Conservation (phyloP, 2,797 vertebrate species). For the Odontamblyopus lacepedii region DNA sequence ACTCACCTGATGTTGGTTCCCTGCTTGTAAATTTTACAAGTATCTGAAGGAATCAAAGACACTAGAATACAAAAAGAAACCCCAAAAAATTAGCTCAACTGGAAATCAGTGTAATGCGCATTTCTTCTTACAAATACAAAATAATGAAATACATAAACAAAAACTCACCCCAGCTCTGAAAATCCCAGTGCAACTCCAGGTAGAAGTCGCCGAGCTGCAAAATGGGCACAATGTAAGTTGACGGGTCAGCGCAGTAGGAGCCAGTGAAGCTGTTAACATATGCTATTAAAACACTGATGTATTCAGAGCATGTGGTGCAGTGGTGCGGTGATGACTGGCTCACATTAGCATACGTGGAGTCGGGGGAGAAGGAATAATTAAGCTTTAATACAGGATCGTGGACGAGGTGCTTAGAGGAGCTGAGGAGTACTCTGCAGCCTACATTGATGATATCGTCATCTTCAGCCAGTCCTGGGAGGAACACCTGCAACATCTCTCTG, state of each 20-base stretch:
- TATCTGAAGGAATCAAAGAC: constrained; percentile 94
- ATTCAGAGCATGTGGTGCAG: neutral
- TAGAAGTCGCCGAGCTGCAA: constrained; percentile 95
- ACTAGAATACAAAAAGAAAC: constrained; percentile 70
- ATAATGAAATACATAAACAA: neutral
- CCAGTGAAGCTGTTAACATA: constrained; percentile 11
- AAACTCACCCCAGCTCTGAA: constrained; percentile 97
- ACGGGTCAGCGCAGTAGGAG: neutral
- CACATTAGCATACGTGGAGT: constrained; percentile 6
- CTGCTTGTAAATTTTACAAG: constrained; percentile 98
- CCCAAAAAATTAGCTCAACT: neutral
- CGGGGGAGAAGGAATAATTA: constrained; percentile 8
- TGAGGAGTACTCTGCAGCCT: no score
- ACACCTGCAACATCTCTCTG: no score
- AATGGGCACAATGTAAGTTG: constrained; percentile 13
- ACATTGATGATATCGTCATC: no score
- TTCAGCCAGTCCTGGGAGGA: no score
- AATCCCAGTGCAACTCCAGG: constrained; percentile 97
- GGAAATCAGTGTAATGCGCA: neutral
- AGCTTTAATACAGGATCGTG: constrained; percentile 4
- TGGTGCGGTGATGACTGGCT: neutral
- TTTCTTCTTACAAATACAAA: neutral
- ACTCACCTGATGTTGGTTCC: constrained; percentile 96
- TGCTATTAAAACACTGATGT: constrained; percentile 11
- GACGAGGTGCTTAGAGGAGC: no score